These are phyloP conservation scores for Mesaphorura yosii DNA, from an alignment of 1,140 invertebrate species.

Conservation along the genomic window DNA sequence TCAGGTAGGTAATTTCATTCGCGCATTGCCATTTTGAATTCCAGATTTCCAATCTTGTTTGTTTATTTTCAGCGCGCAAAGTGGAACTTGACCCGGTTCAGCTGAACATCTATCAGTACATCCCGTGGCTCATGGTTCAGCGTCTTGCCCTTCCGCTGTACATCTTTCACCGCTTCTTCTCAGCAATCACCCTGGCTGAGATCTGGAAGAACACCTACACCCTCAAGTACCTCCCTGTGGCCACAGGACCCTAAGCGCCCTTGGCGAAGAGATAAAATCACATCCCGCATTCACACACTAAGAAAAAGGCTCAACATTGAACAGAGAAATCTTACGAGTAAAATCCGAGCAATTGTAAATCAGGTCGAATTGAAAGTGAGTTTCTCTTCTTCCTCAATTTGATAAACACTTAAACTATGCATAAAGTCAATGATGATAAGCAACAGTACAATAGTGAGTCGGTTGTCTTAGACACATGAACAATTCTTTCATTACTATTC, in stretches of 20 bases:
- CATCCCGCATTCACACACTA: conserved; percentile 1
- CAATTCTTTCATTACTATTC: too few species aligned
- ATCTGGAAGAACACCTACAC: conserved; percentile 97
- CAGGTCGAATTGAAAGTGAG: too few species aligned
- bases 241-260: conserved; percentile 23
- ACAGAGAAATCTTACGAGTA: too few species aligned
- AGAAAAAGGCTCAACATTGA: background rate
- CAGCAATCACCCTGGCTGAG: conserved; percentile 88
- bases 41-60: too few species aligned
- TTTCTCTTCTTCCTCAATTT: too few species aligned
- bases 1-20: too few species aligned
- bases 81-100: conserved; percentile 41
- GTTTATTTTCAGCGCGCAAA: too few species aligned
- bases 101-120: conserved; percentile 82
- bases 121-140: conserved; percentile 88
- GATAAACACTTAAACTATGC: too few species aligned
- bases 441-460: background rate
- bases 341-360: background rate
- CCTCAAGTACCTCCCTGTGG: conserved; percentile 31
- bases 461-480: too few species aligned
- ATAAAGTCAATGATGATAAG: background rate
- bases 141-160: conserved; percentile 84
- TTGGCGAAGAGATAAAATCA: too few species aligned
- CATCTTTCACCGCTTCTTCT: conserved; percentile 96
- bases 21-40: background rate